Conservation (phyloP, 2,113 vertebrate genomes). For the Formicarius rufipectus region DNA sequence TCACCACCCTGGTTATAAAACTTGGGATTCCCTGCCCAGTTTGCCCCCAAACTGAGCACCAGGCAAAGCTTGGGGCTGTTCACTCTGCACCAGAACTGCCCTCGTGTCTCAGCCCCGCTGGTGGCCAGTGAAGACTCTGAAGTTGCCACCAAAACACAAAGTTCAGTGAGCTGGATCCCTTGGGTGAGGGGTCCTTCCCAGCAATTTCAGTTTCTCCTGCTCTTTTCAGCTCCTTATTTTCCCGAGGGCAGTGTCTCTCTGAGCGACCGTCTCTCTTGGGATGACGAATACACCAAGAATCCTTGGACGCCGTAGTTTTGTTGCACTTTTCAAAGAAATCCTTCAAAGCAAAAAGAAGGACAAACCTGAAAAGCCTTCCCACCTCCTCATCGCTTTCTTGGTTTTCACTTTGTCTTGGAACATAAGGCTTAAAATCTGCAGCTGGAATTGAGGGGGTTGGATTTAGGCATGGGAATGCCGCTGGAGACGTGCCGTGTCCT, state of each 20-base stretch:
- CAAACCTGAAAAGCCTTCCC: background rate
- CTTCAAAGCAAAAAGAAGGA: background rate
- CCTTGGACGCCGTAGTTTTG: background rate
- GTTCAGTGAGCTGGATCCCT: background rate
- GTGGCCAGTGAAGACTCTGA: rapidly evolving
- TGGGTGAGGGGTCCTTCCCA: background rate
- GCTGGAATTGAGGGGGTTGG: too few species aligned
- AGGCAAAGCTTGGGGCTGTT: background rate
- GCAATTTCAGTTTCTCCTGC: background rate
- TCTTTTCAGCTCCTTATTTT: background rate
- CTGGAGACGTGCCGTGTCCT: background rate
- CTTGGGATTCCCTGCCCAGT: background rate
- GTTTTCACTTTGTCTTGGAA: background rate
- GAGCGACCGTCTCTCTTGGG: background rate
- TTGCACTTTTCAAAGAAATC: background rate
- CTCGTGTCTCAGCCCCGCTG: rapidly evolving
- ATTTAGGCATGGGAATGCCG: background rate
- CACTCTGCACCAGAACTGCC: rapidly evolving
- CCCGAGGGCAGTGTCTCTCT: background rate
- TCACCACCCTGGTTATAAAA: background rate
- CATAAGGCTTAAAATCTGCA: background rate
- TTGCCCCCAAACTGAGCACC: background rate
- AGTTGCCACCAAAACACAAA: background rate
- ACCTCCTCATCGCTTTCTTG: background rate
- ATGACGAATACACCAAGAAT: background rate